Base-by-base conservation (phyloP, 2,113 vertebrate genomes). In the Varanus salvator region DNA sequence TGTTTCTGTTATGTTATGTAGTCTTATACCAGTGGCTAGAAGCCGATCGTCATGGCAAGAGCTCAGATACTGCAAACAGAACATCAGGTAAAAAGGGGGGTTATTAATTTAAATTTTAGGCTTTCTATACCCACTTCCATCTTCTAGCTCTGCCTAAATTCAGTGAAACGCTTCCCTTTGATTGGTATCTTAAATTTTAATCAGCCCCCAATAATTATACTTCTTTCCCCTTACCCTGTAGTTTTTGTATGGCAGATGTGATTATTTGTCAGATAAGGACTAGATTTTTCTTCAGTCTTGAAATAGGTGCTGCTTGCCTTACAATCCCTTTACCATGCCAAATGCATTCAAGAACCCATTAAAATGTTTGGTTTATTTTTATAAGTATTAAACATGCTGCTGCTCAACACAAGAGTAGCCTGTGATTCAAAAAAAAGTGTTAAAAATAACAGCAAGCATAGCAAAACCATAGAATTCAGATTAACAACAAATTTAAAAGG, bases 11-110 rank as follows among this genome's bases (percentile, higher is more conserved):
- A 94, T 95, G 96, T 97, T 96, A 94, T 97, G 76, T 98, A 99
- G 99, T 98, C 96, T 98, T 99, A 97, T 98, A 98, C 98, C 98
- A 98, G 96, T 98, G 98, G 98, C 98, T 99, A 92, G 98, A 99
- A 98, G 98, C 98, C 95, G 98, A 99, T 92, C 98, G 98, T 89
- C 98, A 98, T 96, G 98, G 98, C 97, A 98, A 94, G 97, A 98
- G 98, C 96, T 98, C 98, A 94, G 98, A 97, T 95, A 89, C 97
- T 93, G 92, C 97, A 96, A 95, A 97, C 95, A 93, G 96, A 94
- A 92, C 95, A 88, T 94, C 98, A 99, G 99, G 99, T 99, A 99
- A 98, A 97, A 86, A 92, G n/a, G 60, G 1, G 8, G 75, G 86
- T 83, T 91, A 85, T 93, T 92, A 91, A 93, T 77, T 88, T 95